Evolutionary conservation across 2,888 invertebrate genomes (phyloP).

Genomic region (Catocala sponsa): DNA sequence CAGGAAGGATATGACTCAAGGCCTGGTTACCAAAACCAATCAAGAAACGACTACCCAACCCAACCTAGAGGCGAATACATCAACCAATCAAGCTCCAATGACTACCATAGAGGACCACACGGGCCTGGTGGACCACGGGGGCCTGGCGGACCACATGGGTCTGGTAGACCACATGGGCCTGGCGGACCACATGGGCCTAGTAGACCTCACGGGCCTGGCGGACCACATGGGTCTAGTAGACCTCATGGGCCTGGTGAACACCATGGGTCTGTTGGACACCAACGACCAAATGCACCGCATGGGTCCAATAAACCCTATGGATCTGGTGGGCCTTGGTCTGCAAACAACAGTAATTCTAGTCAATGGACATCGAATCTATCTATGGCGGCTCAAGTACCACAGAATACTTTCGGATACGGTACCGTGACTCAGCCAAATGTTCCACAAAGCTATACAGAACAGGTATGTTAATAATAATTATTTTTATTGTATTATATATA

Average conservation of each 20-base stretch:
- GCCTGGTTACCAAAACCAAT: conserved; percentile 50
- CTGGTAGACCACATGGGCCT: conserved; percentile 13
- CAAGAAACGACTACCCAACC: conserved; percentile 55
- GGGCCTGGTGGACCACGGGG: conserved; percentile 14
- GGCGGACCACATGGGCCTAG: conserved; percentile 14
- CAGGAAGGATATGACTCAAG: conserved; percentile 52
- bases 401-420: conserved; percentile 40
- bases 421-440: conserved; percentile 29
- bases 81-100: conserved; percentile 24
- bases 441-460: conserved; percentile 46
- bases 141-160: conserved; percentile 20
- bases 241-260: conserved; percentile 5
- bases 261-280: not conserved
- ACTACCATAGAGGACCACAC: conserved; percentile 30
- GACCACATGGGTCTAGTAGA: conserved; percentile 17
- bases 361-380: conserved; percentile 34
- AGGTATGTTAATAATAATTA: conserved; percentile 42
- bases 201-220: conserved; percentile 17
- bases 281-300: not conserved
- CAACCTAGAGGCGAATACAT: conserved; percentile 47
- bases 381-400: conserved; percentile 37
- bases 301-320: not conserved
- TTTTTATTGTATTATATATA: not conserved
- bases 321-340: conserved; percentile 43
- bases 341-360: conserved; percentile 29